These are phyloP conservation scores for Mus pahari DNA, from an alignment of 2,113 vertebrate species.

Conservation along the genomic window DNA sequence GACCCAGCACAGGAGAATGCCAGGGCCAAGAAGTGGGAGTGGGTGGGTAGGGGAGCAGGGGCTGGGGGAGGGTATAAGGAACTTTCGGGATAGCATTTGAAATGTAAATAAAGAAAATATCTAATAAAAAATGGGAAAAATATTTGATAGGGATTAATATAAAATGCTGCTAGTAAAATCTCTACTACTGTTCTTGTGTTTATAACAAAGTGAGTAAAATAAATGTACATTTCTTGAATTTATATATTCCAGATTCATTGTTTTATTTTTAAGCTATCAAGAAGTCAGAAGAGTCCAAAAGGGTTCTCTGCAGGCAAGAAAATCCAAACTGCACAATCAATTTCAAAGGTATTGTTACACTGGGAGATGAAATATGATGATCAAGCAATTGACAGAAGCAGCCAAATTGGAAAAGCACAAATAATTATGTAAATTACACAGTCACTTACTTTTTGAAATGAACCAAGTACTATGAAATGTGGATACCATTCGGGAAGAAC, in stretches of 20 bases:
- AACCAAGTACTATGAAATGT: not conserved
- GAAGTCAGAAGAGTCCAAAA: not conserved
- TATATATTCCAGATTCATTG: not conserved
- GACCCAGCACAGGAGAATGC: too few relatives aligned
- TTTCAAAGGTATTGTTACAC: not conserved
- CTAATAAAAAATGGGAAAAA: too few relatives aligned
- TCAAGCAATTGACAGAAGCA: not conserved
- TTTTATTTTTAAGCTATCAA: not conserved
- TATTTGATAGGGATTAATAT: conserved; percentile 5
- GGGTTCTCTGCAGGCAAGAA: not conserved
- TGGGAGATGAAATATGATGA: not conserved
- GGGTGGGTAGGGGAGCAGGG: too few relatives aligned
- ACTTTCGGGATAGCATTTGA: too few relatives aligned
- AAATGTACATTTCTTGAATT: not conserved
- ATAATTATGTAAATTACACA: not conserved
- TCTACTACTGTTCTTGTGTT: not conserved
- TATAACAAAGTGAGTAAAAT: not conserved
- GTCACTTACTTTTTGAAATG: not conserved
- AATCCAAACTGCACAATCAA: not conserved
- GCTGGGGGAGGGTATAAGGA: too few relatives aligned
- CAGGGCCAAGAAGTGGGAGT: too few relatives aligned
- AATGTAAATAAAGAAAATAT: too few relatives aligned
- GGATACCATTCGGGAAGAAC: not conserved
- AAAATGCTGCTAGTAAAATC: conserved; percentile 27
- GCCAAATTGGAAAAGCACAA: not conserved